phyloP scores from a whole-genome alignment of 1,140 invertebrate genomes.

The Myzus persicae region DNA sequence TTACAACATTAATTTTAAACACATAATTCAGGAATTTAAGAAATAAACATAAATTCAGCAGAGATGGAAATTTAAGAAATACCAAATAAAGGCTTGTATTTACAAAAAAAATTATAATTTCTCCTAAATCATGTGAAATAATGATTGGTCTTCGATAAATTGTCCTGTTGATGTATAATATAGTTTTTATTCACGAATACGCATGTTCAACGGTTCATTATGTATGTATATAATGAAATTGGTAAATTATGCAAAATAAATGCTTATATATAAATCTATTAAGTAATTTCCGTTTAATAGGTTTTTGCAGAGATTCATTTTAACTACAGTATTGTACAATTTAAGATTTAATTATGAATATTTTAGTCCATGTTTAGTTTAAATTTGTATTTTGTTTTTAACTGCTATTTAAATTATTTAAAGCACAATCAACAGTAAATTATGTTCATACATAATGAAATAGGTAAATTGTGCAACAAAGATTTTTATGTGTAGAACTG shows the following conservation, averaged over 20 bases:
- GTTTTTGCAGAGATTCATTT: conserved; percentile 7
- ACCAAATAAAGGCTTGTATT: too few species aligned
- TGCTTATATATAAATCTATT: not conserved
- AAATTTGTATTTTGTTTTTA: not conserved
- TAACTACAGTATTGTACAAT: not conserved
- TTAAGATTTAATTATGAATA: not conserved
- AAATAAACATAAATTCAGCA: not conserved
- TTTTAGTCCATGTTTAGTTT: not conserved
- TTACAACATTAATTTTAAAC: too few species aligned
- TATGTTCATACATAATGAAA: conserved; percentile 40
- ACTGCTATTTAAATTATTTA: not conserved
- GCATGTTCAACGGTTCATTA: conserved; percentile 56
- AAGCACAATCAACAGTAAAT: conserved; percentile 44
- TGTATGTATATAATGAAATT: conserved; percentile 52
- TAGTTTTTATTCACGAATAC: not conserved
- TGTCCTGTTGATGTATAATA: too few species aligned
- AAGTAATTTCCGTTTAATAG: not conserved
- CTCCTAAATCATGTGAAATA: too few species aligned
- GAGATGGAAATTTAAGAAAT: not conserved
- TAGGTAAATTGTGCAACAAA: conserved; percentile 54
- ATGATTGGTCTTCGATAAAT: too few species aligned
- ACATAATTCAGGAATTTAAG: too few species aligned
- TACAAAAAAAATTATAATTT: too few species aligned
- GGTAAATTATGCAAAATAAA: conserved; percentile 58
- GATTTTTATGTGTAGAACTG: not conserved